phyloP scores from a whole-genome alignment of 1,140 invertebrate species.

The Drosophila jambulina region DNA sequence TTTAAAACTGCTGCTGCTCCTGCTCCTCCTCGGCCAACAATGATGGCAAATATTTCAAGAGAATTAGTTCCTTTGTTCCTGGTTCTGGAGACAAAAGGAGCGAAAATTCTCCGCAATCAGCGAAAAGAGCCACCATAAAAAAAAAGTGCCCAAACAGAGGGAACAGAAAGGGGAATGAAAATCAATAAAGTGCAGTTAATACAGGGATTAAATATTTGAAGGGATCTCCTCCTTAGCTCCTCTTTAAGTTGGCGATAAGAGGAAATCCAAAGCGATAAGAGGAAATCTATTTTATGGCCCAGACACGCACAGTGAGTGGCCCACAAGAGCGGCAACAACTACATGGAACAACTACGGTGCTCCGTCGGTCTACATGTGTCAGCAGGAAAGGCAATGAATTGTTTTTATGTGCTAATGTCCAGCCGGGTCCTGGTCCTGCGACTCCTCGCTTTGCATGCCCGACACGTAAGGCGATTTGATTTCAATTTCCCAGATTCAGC shows the following conservation, averaged over 20 bases:
- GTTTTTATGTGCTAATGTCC: constrained; percentile 80
- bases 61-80: constrained; percentile 65
- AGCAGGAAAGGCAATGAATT: constrained; percentile 74
- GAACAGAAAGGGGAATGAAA: constrained; percentile 4
- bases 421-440: constrained; percentile 7
- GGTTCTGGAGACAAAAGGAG: constrained; percentile 12
- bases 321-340: constrained; percentile 14
- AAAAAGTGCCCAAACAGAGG: constrained; percentile 15
- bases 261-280: constrained; percentile 22
- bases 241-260: constrained; percentile 16
- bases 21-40: constrained; percentile 34
- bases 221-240: background rate
- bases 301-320: constrained; percentile 50
- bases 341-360: constrained; percentile 9
- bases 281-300: constrained; percentile 54
- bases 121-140: constrained; percentile 46
- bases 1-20: constrained; percentile 30
- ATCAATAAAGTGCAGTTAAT: constrained; percentile 54
- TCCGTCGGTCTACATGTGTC: constrained; percentile 61
- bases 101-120: constrained; percentile 45
- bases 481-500: constrained; percentile 84
- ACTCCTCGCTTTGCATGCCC: constrained; percentile 61
- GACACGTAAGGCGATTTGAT: constrained; percentile 84
- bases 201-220: constrained; percentile 35
- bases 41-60: constrained; percentile 53